These are phyloP conservation scores for Andrena dorsata DNA, from an alignment of 2,888 invertebrate species.

Conservation along the genomic window DNA sequence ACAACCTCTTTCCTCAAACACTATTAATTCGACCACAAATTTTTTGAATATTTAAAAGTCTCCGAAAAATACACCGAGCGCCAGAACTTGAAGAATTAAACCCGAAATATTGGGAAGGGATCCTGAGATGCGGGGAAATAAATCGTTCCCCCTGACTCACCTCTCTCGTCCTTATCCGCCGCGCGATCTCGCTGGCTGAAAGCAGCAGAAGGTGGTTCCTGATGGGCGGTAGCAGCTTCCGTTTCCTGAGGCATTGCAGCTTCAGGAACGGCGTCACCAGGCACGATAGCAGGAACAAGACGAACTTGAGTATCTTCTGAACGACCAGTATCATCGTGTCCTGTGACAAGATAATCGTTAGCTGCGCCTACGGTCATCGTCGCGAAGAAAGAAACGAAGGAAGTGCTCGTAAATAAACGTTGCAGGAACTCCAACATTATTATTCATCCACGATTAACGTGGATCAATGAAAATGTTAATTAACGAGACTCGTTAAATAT, in stretches of 20 bases:
- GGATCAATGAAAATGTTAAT: background rate
- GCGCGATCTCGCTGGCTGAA: slow-evolving; percentile 89
- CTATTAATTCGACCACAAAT: too few relatives aligned
- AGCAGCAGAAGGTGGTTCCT: slow-evolving; percentile 89
- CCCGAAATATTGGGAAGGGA: too few relatives aligned
- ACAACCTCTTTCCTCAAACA: too few relatives aligned
- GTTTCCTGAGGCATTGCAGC: slow-evolving; percentile 58
- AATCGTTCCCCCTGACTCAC: slow-evolving; percentile 83
- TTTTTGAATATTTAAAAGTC: too few relatives aligned
- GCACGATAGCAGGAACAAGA: slow-evolving; percentile 64
- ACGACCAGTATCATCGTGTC: slow-evolving; percentile 9
- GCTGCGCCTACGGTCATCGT: too few relatives aligned
- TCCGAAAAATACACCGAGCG: too few relatives aligned
- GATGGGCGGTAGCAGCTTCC: slow-evolving; percentile 87
- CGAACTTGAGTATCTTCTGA: slow-evolving; percentile 47
- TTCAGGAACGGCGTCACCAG: slow-evolving; percentile 64
- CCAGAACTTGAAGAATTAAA: too few relatives aligned
- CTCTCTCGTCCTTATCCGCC: slow-evolving; percentile 90
- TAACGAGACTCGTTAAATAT: background rate
- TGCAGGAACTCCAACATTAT: background rate
- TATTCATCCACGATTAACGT: background rate
- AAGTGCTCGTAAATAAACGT: background rate
- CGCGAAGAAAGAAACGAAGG: background rate
- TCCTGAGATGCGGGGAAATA: too few relatives aligned
- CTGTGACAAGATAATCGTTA: slow-evolving; percentile 13